Evolutionary conservation across 2,797 vertebrate species (phyloP).

Genomic region (Lerista edwardsae): DNA sequence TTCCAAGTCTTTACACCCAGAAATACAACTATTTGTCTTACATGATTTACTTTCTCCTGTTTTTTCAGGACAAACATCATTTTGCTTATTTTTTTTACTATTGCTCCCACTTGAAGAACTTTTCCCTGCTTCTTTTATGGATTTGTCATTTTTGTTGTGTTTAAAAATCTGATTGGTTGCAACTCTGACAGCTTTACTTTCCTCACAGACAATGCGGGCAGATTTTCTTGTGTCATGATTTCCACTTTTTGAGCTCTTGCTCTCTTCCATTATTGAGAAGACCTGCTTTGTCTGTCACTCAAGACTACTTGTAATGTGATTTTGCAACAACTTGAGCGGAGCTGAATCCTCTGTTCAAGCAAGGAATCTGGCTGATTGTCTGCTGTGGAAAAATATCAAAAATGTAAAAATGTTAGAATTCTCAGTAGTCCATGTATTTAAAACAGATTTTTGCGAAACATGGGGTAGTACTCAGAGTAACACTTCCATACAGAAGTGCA

Average conservation of each 20-base stretch:
- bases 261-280: constrained; percentile 84
- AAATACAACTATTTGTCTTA: constrained; percentile 73
- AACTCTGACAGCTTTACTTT: constrained; percentile 78
- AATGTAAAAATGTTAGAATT: constrained; percentile 27
- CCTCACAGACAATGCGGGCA: constrained; percentile 74
- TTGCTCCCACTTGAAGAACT: constrained; percentile 77
- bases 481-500: too few species aligned
- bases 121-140: constrained; percentile 75
- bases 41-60: constrained; percentile 77
- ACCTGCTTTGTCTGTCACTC: constrained; percentile 72
- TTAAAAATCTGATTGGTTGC: constrained; percentile 81
- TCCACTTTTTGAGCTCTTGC: constrained; percentile 80
- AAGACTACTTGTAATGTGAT: constrained; percentile 73
- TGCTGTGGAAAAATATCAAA: constrained; percentile 57
- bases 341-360: constrained; percentile 74
- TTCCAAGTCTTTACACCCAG: constrained; percentile 75
- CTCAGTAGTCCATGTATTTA: background rate
- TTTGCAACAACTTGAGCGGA: constrained; percentile 70
- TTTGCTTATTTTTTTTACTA: constrained; percentile 78
- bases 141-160: constrained; percentile 76
- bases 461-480: too few species aligned
- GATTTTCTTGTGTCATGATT: constrained; percentile 83
- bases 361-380: constrained; percentile 72
- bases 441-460: too few species aligned
- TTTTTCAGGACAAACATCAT: constrained; percentile 77